Evolutionary conservation across 2,113 vertebrate species (phyloP), one percentile per base, ranked within the genome.

Genomic region (Eretmodus cyanostictus): DNA sequence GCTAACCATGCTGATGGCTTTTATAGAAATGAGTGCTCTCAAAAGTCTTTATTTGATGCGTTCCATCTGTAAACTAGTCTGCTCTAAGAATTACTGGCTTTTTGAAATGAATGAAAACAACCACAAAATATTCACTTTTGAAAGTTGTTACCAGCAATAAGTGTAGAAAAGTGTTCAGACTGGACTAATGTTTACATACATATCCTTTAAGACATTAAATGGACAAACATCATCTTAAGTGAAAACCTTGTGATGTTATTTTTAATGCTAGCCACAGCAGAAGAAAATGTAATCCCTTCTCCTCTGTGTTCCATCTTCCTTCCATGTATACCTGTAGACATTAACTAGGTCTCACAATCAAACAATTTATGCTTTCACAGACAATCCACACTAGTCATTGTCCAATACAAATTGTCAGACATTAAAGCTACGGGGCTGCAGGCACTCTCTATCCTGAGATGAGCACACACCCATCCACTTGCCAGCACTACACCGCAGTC

Each of bases 391-490:
- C 29, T 53, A 51, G 29, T 86, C 31, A 82, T 13, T 80, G 83
- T 91, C 24, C 55, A 81, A 71, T 85, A 76, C 57, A 81, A 17
- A 81, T 51, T 68, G 81, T 86, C 73, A 87, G 36, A 88, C 83
- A 86, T 82, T 63, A 86, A 90, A 87, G 51, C 89, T 87, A 47
- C 13, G 14, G 66, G 5, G 34, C 81, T 85, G 13, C 81, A 61
- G 79, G 81, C 7, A 10, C 27, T 85, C 54, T 83, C 24, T 4
- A 29, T 55, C 57, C n/a, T 63, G 34, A 84, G 57, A 87, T 81
- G 71, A 90, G 61, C 63, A 63, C 49, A 90, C 51, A 88, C 19
- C 53, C 81, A 89, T 92, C 81, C 57, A 88, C 85, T 66, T 45
- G 80, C 42, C 71, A 57, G 40, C 81, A 49, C 40, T 22, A 51